These are phyloP conservation scores for Eupithecia pulchellata DNA, from an alignment of 2,888 invertebrate species.

Conservation along the genomic window DNA sequence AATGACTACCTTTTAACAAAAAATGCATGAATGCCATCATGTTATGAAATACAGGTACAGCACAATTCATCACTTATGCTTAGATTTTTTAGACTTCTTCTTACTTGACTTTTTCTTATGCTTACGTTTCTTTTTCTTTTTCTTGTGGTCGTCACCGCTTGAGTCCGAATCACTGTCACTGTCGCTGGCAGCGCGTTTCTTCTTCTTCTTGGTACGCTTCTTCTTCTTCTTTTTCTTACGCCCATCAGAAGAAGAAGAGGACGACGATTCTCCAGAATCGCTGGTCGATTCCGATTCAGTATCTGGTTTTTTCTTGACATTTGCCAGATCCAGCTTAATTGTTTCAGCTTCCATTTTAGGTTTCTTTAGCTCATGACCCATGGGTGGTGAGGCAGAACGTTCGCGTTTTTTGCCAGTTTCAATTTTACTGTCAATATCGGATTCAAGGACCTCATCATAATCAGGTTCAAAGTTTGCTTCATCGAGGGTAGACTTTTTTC, in stretches of 20 bases:
- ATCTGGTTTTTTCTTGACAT: conserved; percentile 80
- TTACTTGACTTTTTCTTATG: conserved; percentile 89
- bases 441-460: conserved; percentile 87
- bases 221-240: conserved; percentile 87
- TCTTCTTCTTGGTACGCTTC: conserved; percentile 86
- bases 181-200: conserved; percentile 86
- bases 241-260: conserved; percentile 80
- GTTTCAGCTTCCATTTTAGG: conserved; percentile 71
- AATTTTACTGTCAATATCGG: conserved; percentile 87
- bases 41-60: conserved; percentile 27
- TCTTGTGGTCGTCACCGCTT: conserved; percentile 87
- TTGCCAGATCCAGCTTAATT: conserved; percentile 80
- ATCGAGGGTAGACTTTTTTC: conserved; percentile 88
- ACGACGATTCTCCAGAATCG: conserved; percentile 80
- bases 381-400: conserved; percentile 63
- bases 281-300: conserved; percentile 76
- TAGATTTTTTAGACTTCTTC: conserved; percentile 89
- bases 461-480: conserved; percentile 91
- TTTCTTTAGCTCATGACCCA: conserved; percentile 67
- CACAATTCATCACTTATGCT: conserved; percentile 69
- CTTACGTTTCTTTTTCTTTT: conserved; percentile 88
- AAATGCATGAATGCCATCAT: conserved; percentile 30
- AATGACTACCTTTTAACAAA: conserved; percentile 35
- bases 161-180: conserved; percentile 88
- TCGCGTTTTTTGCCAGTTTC: conserved; percentile 76